Evolutionary conservation across 2,888 invertebrate species (phyloP), one percentile per base, ranked within the genome.

Genomic region (Andrena hattorfiana): DNA sequence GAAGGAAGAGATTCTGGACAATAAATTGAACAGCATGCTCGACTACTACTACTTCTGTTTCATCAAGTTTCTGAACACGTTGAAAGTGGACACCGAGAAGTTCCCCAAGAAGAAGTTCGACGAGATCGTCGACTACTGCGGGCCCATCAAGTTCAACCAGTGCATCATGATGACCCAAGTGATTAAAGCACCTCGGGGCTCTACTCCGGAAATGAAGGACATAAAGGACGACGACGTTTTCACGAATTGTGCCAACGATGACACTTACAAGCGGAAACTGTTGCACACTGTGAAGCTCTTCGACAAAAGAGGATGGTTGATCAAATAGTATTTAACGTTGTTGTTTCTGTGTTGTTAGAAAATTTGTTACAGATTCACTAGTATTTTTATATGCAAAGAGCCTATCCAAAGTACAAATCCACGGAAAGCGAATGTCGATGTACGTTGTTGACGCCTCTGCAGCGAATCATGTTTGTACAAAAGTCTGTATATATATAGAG

Each of bases 111-210:
- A 86, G 4, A 87, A 89, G 28, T 92, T 92, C 20, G 82, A 92
- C 28, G 74, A 85, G 13, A 79, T 89, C 28, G 42, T 94, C 13
- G 85, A 90, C n/a, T 81, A 87, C n/a, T 91, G 89, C 26, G 92
- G 90, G 0, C 92, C 92, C 0, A 23, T 86, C 0, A 92, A 89
- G 72, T 91, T 94, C 51, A 89, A 85, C 6, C 94, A 94, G 70
- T 92, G 93, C 54, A 68, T 93, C 7, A 92, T 93, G 92, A 94
- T 94, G 94, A 85, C 89, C 3, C 93, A 92, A 77, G 93, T 94
- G 26, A 93, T 94, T n/a, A 93, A 93, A 71, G 92, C 93, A 0
- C 87, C 91, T 1, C 89, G 90, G 2, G 92, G 89, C 0, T 79
- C 76, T 1, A 89, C 89, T 0, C 90, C 92, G 0, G 89, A 92